Conservation (phyloP, 2,797 vertebrate species). For the Poeciliopsis paucimaculata region DNA sequence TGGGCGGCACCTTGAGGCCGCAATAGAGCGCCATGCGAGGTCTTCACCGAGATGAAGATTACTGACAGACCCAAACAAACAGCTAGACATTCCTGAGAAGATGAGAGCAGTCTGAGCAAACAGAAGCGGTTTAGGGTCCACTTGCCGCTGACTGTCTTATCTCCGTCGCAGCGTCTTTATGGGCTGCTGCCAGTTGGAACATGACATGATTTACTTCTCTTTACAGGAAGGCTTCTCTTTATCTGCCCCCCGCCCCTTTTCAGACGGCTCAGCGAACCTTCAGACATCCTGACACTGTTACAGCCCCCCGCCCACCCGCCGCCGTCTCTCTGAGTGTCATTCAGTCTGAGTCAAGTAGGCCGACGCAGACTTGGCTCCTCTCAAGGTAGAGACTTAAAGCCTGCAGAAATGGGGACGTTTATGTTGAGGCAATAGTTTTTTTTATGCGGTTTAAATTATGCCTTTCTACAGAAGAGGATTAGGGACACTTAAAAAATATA, state of each 20-base stretch:
- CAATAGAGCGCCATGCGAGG: slow-evolving; percentile 78
- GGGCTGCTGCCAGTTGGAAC: slow-evolving; percentile 15
- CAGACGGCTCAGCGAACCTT: slow-evolving; percentile 36
- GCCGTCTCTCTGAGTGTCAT: slow-evolving; percentile 35
- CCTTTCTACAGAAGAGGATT: background rate
- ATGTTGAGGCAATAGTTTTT: background rate
- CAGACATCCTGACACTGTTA: slow-evolving; percentile 41
- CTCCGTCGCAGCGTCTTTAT: slow-evolving; percentile 13
- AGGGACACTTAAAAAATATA: too few relatives aligned
- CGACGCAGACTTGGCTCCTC: slow-evolving; percentile 54
- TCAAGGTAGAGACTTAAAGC: background rate
- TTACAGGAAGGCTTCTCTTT: slow-evolving; percentile 20
- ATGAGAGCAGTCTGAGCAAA: slow-evolving; percentile 32
- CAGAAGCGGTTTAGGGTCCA: slow-evolving; percentile 81
- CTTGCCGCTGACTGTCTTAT: slow-evolving; percentile 21
- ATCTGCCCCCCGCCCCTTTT: slow-evolving; percentile 22
- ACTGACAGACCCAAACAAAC: background rate
- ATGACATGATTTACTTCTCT: slow-evolving; percentile 27
- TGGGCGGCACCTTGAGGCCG: slow-evolving; percentile 79
- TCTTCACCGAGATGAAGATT: slow-evolving; percentile 1
- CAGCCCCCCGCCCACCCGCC: slow-evolving; percentile 20
- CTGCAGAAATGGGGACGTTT: background rate
- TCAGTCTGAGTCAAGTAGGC: slow-evolving; percentile 51
- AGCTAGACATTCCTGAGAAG: slow-evolving; percentile 16
- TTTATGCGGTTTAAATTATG: background rate